Base-by-base conservation (phyloP, 1,140 invertebrate genomes). In the Megalopta genalis region DNA sequence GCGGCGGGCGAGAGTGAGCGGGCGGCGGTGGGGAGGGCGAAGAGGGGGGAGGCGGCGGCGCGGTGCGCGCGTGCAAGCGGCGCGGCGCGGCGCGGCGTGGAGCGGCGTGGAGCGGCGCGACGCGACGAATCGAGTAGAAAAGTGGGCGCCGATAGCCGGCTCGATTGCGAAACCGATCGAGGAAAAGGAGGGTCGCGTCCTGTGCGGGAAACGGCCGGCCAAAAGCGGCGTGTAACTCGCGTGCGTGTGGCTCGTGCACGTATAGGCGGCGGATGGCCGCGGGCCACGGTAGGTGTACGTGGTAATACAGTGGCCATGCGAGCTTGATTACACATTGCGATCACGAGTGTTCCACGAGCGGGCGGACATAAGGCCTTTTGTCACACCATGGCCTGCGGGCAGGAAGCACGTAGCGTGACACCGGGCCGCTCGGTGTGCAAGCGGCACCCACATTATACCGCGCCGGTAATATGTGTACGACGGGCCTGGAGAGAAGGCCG, bases 351-450 rank as follows among this genome's bases (percentile, higher is more conserved):
- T 88, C 89, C 91, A 92, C 90, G 90, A 88, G 89, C 86, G 82
- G 83, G 85, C 85, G 90, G 89, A 91, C 90, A 90, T 87, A 88
- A 88, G 90, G 87, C 90, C 91, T 91, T 91, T 91, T 91, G 90
- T 91, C 88, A 86, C 87, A 87, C 88, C 84, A 87, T 83, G 90
- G 90, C 90, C 89, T 89, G 88, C 90, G 90, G 90, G 90, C 91
- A 92, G 91, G 91, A 92, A 92, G 90, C 91, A 91, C 91, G 91
- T 92, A 92, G 91, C 90, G 90, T 91, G 91, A 92, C 91, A 91
- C 90, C 87, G 86, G 89, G 83, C 84, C 80, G 77, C 74, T 83
- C 80, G 77, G 71, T 81, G 72, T 72, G 80, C 86, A 82, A 79
- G 67, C 90, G 83, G 87, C 88, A 87, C 88, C 89, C 87, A 88